Evolutionary conservation across 1,140 invertebrate genomes (phyloP).

Genomic region (Drosophila pectinifera): DNA sequence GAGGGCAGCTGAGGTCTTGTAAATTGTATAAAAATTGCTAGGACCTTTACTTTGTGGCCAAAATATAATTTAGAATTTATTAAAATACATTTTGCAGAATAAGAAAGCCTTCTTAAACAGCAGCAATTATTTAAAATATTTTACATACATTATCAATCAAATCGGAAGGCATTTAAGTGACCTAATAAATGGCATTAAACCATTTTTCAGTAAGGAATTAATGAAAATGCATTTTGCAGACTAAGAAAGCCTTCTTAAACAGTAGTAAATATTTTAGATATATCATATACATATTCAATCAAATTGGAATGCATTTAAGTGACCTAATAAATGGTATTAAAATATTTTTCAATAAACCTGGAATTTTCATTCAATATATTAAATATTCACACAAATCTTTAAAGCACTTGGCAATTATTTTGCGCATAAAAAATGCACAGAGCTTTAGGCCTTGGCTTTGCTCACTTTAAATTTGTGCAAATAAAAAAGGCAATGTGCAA

Average conservation of each 20-base stretch:
- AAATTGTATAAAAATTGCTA: too few species aligned
- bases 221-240: neutral
- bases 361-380: slow-evolving; percentile 10
- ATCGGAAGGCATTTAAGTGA: slow-evolving; percentile 16
- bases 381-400: slow-evolving; percentile 40
- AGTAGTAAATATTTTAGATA: neutral
- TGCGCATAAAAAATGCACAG: slow-evolving; percentile 26
- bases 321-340: slow-evolving; percentile 8
- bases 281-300: slow-evolving; percentile 2
- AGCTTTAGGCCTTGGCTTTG: slow-evolving; percentile 19
- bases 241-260: neutral
- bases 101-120: neutral
- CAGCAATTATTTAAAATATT: neutral
- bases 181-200: slow-evolving; percentile 7
- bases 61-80: neutral
- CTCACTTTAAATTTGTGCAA: slow-evolving; percentile 13
- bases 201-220: neutral
- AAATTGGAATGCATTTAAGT: slow-evolving; percentile 12
- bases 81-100: neutral
- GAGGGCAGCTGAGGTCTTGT: neutral
- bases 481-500: neutral
- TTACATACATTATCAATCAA: slow-evolving; percentile 2
- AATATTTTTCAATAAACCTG: neutral
- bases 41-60: neutral
- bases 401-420: slow-evolving; percentile 36